Evolutionary conservation across 2,113 vertebrate genomes (phyloP), one percentile per base, ranked within the genome.

Genomic region (Corvus hawaiiensis): DNA sequence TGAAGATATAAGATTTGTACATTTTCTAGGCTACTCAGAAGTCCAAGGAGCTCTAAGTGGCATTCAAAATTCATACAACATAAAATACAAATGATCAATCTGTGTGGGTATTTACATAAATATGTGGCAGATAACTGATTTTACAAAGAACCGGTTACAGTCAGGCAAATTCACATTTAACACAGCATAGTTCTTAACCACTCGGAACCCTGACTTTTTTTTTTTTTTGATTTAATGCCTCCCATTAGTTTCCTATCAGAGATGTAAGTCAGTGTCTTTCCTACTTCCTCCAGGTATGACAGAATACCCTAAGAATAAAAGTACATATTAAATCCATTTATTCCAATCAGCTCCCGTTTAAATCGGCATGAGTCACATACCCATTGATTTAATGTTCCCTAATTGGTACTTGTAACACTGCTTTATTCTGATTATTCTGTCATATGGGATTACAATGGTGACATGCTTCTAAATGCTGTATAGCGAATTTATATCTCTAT

Each of bases 251-350:
- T 97, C 90, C 95, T 84, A 96, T 97, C 92, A 97, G 87, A 97
- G 80, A 97, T 81, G 28, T 95, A 97, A 97, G 81, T 90, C 97
- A 95, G 89, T 93, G 93, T 97, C 97, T 94, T 93, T 96, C 95
- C 77, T 93, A 67, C 86, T 90, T 98, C 95, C 95, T 82, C 91
- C 81, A 97, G 96, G 91, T 97, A 96, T 93, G 98, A 97, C 94
- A 97, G 98, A 98, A 97, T 72, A 97, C 94, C 96, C 97, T 96
- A 94, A 95, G 95, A 97, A 91, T 97, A 96, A 93, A 98, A 96
- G 94, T 95, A 97, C 71, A 91, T 95, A 97, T 97, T 97, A 98
- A 98, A 97, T 94, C 95, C 96, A 97, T 97, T 97, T 96, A 98
- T 97, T 98, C 97, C 95, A 97, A 98, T 98, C 97, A 97, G 93